Evolutionary conservation across 92 coral and sea anemone genomes (phyloP).

Genomic region (Epizoanthus rinbou): DNA sequence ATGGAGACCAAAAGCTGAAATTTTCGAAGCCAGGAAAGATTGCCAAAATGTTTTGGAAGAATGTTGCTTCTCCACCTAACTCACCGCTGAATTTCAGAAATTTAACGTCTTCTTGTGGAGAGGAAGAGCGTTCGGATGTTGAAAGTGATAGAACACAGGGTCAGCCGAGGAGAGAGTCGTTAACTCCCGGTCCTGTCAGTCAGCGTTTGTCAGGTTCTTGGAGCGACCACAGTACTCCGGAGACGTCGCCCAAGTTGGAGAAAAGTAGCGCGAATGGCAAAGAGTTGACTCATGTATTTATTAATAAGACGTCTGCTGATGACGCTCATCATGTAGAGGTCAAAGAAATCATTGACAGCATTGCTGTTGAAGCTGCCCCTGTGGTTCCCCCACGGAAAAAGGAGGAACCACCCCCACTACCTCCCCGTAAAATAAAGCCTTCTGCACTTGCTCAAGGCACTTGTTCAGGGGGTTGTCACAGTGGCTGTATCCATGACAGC

Average conservation of each 20-base stretch:
- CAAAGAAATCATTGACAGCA: constrained; percentile 23
- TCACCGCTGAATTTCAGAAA: constrained; percentile 11
- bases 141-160: not conserved
- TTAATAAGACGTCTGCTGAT: not conserved
- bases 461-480: not conserved
- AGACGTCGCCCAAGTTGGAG: constrained; percentile 2
- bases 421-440: constrained; percentile 74
- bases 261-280: not conserved
- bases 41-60: constrained; percentile 54
- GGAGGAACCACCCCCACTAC: constrained; percentile 85
- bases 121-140: constrained; percentile 9
- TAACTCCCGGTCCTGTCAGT: not conserved
- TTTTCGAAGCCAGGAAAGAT: constrained; percentile 64
- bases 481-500: not conserved
- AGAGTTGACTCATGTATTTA: constrained; percentile 32
- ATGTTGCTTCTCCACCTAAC: constrained; percentile 50
- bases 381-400: constrained; percentile 85
- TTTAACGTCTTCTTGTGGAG: not conserved
- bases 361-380: constrained; percentile 61
- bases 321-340: not conserved
- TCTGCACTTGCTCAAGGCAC: constrained; percentile 19
- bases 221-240: constrained; percentile 23
- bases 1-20: constrained; percentile 40
- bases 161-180: not conserved
- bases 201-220: constrained; percentile 20